A percentile compares a stretch with the other conserved stretches of the same genome.
These are phyloP conservation scores for Etia nguti DNA, from an alignment of 2,113 vertebrate genomes.

Conservation along the genomic window DNA sequence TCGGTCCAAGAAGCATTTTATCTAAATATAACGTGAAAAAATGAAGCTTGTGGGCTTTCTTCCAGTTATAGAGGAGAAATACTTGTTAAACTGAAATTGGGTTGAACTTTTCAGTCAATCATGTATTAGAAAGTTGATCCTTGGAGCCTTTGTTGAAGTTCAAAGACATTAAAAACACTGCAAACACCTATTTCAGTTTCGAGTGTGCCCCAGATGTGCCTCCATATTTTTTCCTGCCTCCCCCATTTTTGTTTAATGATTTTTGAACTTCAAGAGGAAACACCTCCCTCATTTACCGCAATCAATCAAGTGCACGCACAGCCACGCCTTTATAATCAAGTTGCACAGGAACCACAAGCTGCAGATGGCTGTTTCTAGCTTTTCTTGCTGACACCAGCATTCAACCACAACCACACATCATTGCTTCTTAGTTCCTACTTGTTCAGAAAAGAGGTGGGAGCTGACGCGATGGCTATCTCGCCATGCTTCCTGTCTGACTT, in stretches of 20 bases:
- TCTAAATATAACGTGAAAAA: accelerated
- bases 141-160: neutral
- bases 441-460: neutral
- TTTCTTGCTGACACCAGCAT: neutral
- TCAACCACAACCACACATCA: neutral
- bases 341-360: neutral
- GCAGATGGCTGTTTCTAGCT: neutral
- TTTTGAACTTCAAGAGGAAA: neutral
- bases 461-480: neutral
- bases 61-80: neutral
- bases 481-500: neutral
- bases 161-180: neutral
- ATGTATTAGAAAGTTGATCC: neutral
- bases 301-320: neutral
- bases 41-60: accelerated
- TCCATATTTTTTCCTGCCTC: neutral
- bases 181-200: neutral
- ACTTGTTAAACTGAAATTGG: neutral
- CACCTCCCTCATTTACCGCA: accelerated
- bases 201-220: neutral
- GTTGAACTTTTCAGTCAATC: neutral
- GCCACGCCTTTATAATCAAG: neutral
- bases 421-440: neutral
- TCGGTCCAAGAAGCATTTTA: neutral
- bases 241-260: neutral